Base-by-base conservation (phyloP, 2,797 vertebrate species). In the Bovichtus variegatus region DNA sequence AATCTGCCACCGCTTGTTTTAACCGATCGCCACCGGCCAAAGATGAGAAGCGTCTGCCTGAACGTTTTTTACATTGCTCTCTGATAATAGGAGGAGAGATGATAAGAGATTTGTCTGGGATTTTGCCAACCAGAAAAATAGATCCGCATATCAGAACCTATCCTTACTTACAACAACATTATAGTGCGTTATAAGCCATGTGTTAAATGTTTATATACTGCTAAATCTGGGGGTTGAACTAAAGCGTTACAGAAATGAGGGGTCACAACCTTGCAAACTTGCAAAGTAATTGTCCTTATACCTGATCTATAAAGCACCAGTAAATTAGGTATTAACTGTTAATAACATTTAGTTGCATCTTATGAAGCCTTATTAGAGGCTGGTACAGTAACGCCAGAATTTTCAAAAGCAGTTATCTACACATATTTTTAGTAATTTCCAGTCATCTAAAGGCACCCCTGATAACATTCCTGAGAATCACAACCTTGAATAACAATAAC, bases 401-500 rank as follows among this genome's bases (percentile, higher is more conserved):
- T 61, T 63, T 47, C 60, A 13, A 21, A 21, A 29, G 36, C n/a
- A 25, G 9, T 12, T 27, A 36, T 60, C 23, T 31, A 0, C 23
- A 43, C 31, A 18, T 72, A 46, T 61, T 62, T 61, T 9, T n/a
- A 61, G 9, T 27, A 6, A 36, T 53, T 10, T 49, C 40, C 25
- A 29, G 6, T 29, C 34, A 27, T 27, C 11, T 43, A 13, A 59
- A 19, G 9, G 2, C 13, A 3, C 16, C 51, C 5, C 38, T 34
- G 51, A 60, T 69, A 25, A 72, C 12, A 72, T 46, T 51, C n/a
- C 78, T 51, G 36, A 55, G 51, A 66, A 44, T 34, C 19, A 6
- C n/a, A 71, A 12, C 60, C 47, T 7, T 54, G 53, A 38, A 53
- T 27, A 50, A 27, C 27, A 29, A 5, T 18, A 49, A 67, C 27